Evolutionary conservation across 1,140 invertebrate species (phyloP).

Genomic region (Musca vetustissima): DNA sequence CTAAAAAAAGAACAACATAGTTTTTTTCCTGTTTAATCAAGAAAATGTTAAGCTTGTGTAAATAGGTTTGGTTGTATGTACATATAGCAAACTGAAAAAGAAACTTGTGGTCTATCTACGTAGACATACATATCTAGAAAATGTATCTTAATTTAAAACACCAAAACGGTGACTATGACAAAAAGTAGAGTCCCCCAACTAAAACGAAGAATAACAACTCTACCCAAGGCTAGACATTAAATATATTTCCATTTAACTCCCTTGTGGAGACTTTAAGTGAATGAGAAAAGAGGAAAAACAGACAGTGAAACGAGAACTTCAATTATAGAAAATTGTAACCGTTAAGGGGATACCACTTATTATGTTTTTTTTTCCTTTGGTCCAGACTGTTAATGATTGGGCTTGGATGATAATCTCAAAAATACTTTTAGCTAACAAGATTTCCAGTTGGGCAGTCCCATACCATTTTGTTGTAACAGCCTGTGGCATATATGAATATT

Average conservation of each 20-base stretch:
- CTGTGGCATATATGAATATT: too few relatives aligned
- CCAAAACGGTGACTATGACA: not conserved
- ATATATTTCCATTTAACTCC: not conserved
- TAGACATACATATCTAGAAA: not conserved
- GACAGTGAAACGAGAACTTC: not conserved
- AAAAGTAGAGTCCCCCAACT: not conserved
- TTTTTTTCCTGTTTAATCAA: conserved; percentile 12
- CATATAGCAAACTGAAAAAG: not conserved
- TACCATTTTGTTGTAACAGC: too few relatives aligned
- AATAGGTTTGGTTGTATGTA: not conserved
- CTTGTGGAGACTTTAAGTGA: not conserved
- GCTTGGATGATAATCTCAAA: conserved; percentile 6
- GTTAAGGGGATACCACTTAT: conserved; percentile 13
- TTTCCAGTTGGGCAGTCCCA: too few relatives aligned
- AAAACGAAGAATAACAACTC: too few relatives aligned
- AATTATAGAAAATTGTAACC: conserved; percentile 3
- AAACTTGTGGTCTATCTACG: not conserved
- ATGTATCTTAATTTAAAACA: conserved; percentile 21
- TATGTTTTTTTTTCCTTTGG: not conserved
- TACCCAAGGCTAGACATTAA: conserved; percentile 12
- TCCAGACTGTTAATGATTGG: not conserved
- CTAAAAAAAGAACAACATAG: conserved; percentile 1
- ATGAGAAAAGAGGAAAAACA: not conserved
- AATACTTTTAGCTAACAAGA: not conserved
- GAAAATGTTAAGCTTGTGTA: conserved; percentile 4